Evolutionary conservation across 2,888 invertebrate genomes (phyloP).

Genomic region (Oegoconia quadripuncta): DNA sequence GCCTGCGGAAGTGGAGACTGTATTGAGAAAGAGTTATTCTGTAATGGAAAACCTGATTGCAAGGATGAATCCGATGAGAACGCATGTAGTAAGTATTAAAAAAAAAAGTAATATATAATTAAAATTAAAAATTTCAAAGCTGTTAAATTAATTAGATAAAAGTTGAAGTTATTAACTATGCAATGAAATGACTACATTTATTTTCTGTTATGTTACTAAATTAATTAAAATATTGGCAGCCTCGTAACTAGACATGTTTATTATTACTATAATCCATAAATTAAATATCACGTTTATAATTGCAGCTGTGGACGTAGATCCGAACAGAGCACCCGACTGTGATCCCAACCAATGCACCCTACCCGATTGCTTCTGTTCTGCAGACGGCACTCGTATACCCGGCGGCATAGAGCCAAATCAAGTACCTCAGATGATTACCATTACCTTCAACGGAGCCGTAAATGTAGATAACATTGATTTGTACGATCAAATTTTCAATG

Average conservation of each 20-base stretch:
- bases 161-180: too few relatives aligned
- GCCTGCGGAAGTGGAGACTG: constrained; percentile 96
- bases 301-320: constrained; percentile 92
- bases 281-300: constrained; percentile 29
- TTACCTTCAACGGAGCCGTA: constrained; percentile 95
- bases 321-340: constrained; percentile 94
- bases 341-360: constrained; percentile 92
- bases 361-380: constrained; percentile 96
- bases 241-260: too few relatives aligned
- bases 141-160: too few relatives aligned
- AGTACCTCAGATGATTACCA: constrained; percentile 95
- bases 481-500: constrained; percentile 93
- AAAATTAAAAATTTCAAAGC: constrained; percentile 4
- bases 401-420: constrained; percentile 89
- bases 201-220: too few relatives aligned
- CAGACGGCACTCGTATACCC: constrained; percentile 93
- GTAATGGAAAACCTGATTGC: constrained; percentile 95
- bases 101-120: not conserved
- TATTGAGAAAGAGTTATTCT: constrained; percentile 94
- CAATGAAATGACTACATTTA: too few relatives aligned
- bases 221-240: too few relatives aligned
- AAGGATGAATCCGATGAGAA: constrained; percentile 97
- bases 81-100: constrained; percentile 90
- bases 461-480: constrained; percentile 96
- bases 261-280: not conserved